phyloP scores from a whole-genome alignment of 2,113 vertebrate species.

The Eubucco bourcierii region DNA sequence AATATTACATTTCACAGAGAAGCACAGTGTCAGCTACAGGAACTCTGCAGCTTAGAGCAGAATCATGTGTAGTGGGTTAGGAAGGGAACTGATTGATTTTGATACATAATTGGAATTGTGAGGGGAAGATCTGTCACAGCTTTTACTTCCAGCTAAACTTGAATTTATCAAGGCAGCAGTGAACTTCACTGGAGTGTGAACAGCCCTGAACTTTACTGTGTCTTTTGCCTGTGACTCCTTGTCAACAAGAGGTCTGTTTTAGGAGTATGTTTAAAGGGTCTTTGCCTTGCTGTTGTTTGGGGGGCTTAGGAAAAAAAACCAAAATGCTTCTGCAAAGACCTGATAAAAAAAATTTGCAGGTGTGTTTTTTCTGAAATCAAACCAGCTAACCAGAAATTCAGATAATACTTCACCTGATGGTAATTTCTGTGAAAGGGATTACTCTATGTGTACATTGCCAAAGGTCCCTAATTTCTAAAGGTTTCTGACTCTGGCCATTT shows the following conservation, averaged over 20 bases:
- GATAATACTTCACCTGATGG: background rate
- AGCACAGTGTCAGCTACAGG: background rate
- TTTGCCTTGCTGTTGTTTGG: background rate
- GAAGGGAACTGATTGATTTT: background rate
- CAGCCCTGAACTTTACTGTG: too few species aligned
- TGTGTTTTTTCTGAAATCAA: background rate
- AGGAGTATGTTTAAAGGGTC: background rate
- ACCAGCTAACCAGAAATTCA: background rate
- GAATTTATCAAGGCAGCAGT: background rate
- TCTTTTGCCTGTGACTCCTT: background rate
- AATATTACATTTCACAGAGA: background rate
- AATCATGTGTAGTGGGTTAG: fast-evolving
- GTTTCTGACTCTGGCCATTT: background rate
- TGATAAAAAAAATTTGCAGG: background rate
- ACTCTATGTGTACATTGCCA: background rate
- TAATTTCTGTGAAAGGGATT: background rate
- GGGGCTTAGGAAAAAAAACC: background rate
- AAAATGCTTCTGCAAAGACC: too few species aligned
- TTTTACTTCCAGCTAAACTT: background rate
- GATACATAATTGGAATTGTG: background rate
- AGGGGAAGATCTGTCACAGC: background rate
- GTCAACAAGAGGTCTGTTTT: background rate
- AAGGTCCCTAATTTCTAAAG: background rate
- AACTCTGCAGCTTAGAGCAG: background rate
- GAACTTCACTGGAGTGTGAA: background rate